These are phyloP conservation scores for Prunella fulvescens DNA, from an alignment of 2,113 vertebrate genomes.

Conservation along the genomic window DNA sequence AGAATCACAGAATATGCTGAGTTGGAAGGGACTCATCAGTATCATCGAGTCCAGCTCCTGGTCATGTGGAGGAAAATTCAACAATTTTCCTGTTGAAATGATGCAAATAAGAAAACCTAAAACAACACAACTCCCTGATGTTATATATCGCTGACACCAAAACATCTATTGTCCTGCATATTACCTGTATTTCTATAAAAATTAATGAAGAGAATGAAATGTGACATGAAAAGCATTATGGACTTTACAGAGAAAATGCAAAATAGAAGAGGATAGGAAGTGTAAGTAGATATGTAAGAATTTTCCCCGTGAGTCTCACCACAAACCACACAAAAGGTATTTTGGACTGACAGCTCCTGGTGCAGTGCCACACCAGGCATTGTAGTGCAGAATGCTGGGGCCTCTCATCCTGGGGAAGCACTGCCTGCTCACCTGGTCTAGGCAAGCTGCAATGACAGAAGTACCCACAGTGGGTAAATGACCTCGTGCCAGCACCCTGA, in stretches of 20 bases:
- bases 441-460: not conserved
- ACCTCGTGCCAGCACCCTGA: rapidly evolving
- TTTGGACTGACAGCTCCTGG: not conserved
- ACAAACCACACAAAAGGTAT: not conserved
- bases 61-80: not conserved
- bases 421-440: not conserved
- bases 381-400: rapidly evolving
- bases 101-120: not conserved
- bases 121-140: not conserved
- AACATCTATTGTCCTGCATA: not conserved
- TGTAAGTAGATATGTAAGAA: not conserved
- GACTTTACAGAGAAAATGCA: not conserved
- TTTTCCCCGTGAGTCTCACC: not conserved
- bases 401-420: not conserved
- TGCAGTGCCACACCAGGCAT: not conserved
- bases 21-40: not conserved
- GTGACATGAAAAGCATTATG: not conserved
- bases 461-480: rapidly evolving
- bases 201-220: not conserved
- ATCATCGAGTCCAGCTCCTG: not conserved
- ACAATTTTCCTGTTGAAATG: not conserved
- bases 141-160: not conserved
- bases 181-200: not conserved
- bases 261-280: not conserved
- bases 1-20: not conserved